Conservation (phyloP, 2,113 vertebrate genomes). For the Engraulis encrasicolus region DNA sequence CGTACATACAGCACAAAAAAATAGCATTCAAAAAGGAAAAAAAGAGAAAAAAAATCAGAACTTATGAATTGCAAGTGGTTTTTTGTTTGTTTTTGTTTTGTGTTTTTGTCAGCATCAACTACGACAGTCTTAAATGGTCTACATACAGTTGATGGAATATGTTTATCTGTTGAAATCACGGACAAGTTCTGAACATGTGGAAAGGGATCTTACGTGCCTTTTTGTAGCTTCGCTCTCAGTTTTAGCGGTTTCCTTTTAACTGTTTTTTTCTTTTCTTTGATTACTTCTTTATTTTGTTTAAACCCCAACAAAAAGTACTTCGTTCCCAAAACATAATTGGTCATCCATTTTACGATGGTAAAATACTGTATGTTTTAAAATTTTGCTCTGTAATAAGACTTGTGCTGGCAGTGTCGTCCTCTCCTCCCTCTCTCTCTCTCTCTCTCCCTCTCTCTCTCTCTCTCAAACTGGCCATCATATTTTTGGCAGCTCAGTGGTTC, state of each 20-base stretch:
- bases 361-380: slow-evolving; percentile 55
- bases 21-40: neutral
- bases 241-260: slow-evolving; percentile 53
- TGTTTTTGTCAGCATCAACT: slow-evolving; percentile 9
- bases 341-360: neutral
- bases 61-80: too few species aligned
- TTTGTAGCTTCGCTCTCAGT: slow-evolving; percentile 69
- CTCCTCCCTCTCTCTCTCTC: neutral
- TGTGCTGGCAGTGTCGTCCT: slow-evolving; percentile 61
- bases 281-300: neutral
- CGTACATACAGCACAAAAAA: slow-evolving; percentile 25
- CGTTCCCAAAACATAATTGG: neutral
- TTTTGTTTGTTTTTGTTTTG: too few species aligned
- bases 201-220: slow-evolving; percentile 79
- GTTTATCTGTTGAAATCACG: neutral
- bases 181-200: slow-evolving; percentile 39
- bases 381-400: slow-evolving; percentile 70
- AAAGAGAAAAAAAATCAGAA: too few species aligned
- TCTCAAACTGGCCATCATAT: slow-evolving; percentile 41
- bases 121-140: slow-evolving; percentile 48
- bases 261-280: neutral
- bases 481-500: slow-evolving; percentile 63
- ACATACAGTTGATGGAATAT: slow-evolving; percentile 50
- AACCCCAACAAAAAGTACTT: neutral
- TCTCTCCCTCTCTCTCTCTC: neutral